These are phyloP conservation scores for Burhinus bistriatus DNA, from an alignment of 2,113 vertebrate genomes.

Conservation along the genomic window DNA sequence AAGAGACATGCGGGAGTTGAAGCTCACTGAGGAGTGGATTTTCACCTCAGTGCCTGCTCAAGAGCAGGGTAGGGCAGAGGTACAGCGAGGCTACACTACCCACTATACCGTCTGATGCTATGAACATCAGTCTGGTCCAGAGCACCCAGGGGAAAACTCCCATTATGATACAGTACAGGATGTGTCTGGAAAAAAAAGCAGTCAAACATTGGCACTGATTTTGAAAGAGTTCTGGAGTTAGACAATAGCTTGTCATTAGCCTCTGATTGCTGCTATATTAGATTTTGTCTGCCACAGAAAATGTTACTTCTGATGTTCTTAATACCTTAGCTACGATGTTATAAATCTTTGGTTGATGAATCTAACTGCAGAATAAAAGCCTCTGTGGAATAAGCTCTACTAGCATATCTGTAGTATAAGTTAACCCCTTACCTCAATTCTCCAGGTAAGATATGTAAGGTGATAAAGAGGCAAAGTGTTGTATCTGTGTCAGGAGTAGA, in stretches of 20 bases:
- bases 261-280: neutral
- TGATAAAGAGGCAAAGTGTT: neutral
- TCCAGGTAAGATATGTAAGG: neutral
- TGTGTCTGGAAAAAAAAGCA: neutral
- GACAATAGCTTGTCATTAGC: neutral
- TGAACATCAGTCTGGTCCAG: neutral
- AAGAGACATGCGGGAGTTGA: neutral
- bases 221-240: neutral
- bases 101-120: neutral
- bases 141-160: neutral
- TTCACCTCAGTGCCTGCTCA: neutral
- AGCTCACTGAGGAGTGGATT: neutral
- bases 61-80: neutral
- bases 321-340: neutral
- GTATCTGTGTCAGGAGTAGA: neutral
- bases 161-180: neutral
- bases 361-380: neutral
- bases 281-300: neutral
- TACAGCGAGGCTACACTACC: neutral
- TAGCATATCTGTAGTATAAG: neutral
- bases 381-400: neutral
- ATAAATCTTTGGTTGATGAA: neutral
- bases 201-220: neutral
- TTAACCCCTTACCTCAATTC: neutral
- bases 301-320: neutral